phyloP scores from a whole-genome alignment of 2,113 vertebrate genomes.

The Nestor notabilis region DNA sequence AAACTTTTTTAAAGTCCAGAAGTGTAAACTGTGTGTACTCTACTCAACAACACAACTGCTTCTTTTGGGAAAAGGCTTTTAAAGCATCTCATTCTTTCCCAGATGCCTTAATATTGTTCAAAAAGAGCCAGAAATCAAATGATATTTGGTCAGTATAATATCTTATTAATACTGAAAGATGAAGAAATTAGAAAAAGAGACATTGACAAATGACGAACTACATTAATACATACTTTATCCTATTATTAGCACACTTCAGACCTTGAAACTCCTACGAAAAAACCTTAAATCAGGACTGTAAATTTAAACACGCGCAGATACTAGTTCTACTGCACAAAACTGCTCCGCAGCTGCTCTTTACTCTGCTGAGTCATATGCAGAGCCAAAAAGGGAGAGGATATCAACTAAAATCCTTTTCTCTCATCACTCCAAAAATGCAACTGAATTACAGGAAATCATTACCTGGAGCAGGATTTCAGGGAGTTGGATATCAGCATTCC shows the following conservation, averaged over 20 bases:
- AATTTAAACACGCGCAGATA: neutral
- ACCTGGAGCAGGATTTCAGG: neutral
- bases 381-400: neutral
- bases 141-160: neutral
- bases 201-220: conserved; percentile 1
- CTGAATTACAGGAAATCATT: neutral
- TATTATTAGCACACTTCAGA: neutral
- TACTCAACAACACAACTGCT: neutral
- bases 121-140: neutral
- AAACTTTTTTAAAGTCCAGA: neutral
- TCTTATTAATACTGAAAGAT: conserved; percentile 17
- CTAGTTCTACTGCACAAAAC: neutral
- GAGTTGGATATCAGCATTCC: neutral
- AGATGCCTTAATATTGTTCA: neutral
- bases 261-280: neutral
- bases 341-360: neutral
- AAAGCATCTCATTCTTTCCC: neutral
- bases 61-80: neutral
- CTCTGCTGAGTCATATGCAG: neutral
- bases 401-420: neutral
- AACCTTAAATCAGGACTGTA: neutral
- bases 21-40: neutral
- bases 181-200: neutral
- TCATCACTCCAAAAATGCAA: neutral
- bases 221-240: neutral